A percentile compares a stretch with the other conserved stretches of the same genome.
Evolutionary conservation across 2,888 invertebrate species (phyloP).

Genomic region (Pantelozetes paolii): DNA sequence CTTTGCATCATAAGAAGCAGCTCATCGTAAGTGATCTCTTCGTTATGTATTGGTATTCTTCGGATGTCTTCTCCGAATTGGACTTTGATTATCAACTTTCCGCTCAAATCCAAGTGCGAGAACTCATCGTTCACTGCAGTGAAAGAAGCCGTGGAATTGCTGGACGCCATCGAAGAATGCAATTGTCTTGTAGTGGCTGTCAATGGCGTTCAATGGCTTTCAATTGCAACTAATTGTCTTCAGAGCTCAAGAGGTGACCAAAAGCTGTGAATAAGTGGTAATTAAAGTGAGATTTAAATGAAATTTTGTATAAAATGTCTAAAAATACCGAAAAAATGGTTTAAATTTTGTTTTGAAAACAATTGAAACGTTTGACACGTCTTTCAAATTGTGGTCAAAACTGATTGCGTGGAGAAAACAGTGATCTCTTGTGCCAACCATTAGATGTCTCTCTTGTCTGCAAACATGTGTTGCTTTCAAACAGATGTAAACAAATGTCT

Average conservation of each 20-base stretch:
- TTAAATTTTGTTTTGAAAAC: background rate
- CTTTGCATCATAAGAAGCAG: slow-evolving; percentile 68
- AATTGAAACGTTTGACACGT: slow-evolving; percentile 16
- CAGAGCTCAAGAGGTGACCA: too few relatives aligned
- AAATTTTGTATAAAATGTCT: too few relatives aligned
- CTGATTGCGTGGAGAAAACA: slow-evolving; percentile 23
- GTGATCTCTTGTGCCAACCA: background rate
- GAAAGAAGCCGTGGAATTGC: slow-evolving; percentile 40
- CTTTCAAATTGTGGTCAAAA: background rate
- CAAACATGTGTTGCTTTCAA: slow-evolving; percentile 10
- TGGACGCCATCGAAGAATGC: slow-evolving; percentile 35
- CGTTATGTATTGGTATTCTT: slow-evolving; percentile 66
- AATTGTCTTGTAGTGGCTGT: too few relatives aligned
- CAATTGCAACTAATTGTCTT: too few relatives aligned
- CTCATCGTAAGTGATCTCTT: slow-evolving; percentile 67
- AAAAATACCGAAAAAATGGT: too few relatives aligned
- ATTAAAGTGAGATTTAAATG: too few relatives aligned
- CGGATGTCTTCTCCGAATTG: slow-evolving; percentile 65
- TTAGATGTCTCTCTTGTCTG: background rate
- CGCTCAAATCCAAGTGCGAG: slow-evolving; percentile 50
- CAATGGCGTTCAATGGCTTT: too few relatives aligned
- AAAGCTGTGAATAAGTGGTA: too few relatives aligned
- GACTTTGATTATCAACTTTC: slow-evolving; percentile 53
- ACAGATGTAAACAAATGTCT: background rate
- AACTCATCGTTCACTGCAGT: slow-evolving; percentile 45